phyloP scores from a whole-genome alignment of 2,888 invertebrate genomes.

The Neoaliturus tenellus region DNA sequence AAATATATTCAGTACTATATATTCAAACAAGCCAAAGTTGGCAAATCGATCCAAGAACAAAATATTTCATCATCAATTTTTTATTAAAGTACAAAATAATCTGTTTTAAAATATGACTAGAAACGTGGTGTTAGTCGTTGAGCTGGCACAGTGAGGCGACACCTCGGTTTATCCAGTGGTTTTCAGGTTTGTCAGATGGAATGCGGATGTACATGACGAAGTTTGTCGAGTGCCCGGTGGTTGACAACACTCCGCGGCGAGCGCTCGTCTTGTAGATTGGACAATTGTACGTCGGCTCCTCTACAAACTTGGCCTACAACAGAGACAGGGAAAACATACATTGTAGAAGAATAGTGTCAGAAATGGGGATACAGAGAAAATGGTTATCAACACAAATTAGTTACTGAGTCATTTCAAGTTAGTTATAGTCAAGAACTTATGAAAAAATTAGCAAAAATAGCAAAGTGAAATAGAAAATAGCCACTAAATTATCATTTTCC shows the following conservation, averaged over 20 bases:
- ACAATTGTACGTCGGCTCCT: constrained; percentile 81
- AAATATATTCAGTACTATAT: too few relatives aligned
- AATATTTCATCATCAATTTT: not conserved
- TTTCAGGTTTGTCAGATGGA: constrained; percentile 79
- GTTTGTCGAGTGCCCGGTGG: constrained; percentile 96
- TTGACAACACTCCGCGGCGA: constrained; percentile 91
- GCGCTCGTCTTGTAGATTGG: constrained; percentile 96
- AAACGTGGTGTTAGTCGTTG: constrained; percentile 73
- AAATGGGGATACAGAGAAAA: too few relatives aligned
- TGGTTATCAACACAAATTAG: too few relatives aligned
- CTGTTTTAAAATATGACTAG: not conserved
- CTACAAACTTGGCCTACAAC: constrained; percentile 73
- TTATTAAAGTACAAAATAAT: constrained; percentile 4
- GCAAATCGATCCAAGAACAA: too few relatives aligned
- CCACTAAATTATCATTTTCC: too few relatives aligned
- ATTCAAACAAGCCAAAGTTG: too few relatives aligned
- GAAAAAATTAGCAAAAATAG: too few relatives aligned
- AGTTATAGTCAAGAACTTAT: too few relatives aligned
- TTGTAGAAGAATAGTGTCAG: too few relatives aligned
- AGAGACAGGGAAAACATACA: not conserved
- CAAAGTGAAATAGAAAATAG: too few relatives aligned
- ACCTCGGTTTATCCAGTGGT: constrained; percentile 94
- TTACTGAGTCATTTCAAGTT: too few relatives aligned
- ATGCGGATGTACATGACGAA: constrained; percentile 91
- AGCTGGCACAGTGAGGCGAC: constrained; percentile 92